Evolutionary conservation across 1,140 invertebrate genomes (phyloP).

Genomic region (Calosoma granatense): DNA sequence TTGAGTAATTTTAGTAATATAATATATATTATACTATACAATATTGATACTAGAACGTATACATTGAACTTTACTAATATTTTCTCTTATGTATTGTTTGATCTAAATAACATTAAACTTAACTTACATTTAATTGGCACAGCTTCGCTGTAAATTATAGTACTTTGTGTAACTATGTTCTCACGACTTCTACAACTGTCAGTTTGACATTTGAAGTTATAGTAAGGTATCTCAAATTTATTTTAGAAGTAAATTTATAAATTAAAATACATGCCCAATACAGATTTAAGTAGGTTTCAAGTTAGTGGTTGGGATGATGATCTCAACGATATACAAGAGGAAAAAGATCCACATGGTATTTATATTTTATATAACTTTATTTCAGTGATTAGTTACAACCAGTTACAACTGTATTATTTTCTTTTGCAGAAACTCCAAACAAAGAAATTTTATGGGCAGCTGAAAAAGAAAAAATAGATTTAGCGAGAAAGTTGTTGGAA

Average conservation of each 20-base stretch:
- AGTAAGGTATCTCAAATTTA: background rate
- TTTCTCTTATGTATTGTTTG: too few species aligned
- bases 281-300: constrained; percentile 18
- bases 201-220: background rate
- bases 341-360: constrained; percentile 49
- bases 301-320: constrained; percentile 58
- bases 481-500: constrained; percentile 50
- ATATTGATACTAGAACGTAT: too few species aligned
- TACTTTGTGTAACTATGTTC: too few species aligned
- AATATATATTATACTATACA: too few species aligned
- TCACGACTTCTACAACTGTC: background rate
- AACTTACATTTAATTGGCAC: too few species aligned
- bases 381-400: background rate
- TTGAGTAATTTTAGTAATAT: too few species aligned
- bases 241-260: background rate
- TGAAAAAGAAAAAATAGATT: constrained; percentile 64
- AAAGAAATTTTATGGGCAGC: constrained; percentile 70
- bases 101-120: too few species aligned
- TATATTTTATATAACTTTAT: too few species aligned
- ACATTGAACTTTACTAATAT: too few species aligned
- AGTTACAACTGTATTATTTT: constrained; percentile 5
- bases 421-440: constrained; percentile 48
- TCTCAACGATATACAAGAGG: constrained; percentile 45
- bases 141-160: too few species aligned
- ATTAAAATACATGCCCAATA: background rate